These are phyloP conservation scores for Colinus virginianus DNA, from an alignment of 2,113 vertebrate species.

Conservation along the genomic window DNA sequence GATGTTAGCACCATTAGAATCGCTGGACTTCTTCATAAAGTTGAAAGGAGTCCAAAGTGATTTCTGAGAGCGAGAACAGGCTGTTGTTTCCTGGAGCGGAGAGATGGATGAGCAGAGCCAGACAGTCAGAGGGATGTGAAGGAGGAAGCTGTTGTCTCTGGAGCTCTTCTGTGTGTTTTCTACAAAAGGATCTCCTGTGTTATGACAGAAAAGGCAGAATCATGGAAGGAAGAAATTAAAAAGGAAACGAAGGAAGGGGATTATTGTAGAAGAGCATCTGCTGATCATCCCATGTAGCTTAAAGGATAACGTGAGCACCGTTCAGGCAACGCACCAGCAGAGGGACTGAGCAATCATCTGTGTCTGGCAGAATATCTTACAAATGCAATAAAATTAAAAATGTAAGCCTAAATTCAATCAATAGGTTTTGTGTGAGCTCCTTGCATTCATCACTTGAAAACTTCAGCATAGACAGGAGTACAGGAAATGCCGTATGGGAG, in stretches of 20 bases:
- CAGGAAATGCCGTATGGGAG: background rate
- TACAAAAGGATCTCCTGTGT: background rate
- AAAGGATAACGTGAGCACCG: background rate
- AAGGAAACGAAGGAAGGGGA: background rate
- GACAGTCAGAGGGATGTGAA: background rate
- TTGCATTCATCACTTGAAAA: background rate
- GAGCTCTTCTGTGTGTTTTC: background rate
- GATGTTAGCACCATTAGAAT: background rate
- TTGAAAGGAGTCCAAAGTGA: background rate
- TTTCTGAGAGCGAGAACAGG: background rate
- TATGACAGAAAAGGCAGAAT: background rate
- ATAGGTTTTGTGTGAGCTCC: background rate
- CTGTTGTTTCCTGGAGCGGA: background rate
- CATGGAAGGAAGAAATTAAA: background rate
- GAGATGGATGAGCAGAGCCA: background rate
- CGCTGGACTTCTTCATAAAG: background rate
- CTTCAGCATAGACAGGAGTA: background rate
- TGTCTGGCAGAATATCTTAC: background rate
- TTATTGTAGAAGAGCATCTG: background rate
- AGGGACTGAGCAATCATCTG: no score
- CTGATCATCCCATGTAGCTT: background rate
- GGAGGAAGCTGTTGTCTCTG: background rate
- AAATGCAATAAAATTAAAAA: background rate
- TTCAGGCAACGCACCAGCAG: background rate
- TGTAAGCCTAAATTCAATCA: background rate